A percentile compares a stretch with the other conserved stretches of the same genome.
These are phyloP conservation scores for Catocala nupta DNA, from an alignment of 2,888 invertebrate genomes.

Conservation along the genomic window DNA sequence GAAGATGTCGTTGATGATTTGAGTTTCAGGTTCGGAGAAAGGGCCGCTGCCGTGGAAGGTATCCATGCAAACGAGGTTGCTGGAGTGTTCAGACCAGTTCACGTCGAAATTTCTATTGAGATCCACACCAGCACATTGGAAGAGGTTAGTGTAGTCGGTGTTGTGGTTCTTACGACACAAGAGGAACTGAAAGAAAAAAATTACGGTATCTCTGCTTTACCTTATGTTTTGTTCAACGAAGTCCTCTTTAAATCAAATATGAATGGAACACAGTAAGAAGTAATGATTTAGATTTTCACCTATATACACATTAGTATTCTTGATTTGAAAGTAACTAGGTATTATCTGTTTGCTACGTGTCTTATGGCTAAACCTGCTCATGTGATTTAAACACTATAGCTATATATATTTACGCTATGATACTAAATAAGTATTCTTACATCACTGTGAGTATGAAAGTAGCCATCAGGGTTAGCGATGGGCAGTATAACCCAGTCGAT, in stretches of 20 bases:
- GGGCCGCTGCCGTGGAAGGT: slow-evolving; percentile 88
- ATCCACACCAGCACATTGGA: slow-evolving; percentile 89
- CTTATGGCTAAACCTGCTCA: no score
- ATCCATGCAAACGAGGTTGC: slow-evolving; percentile 85
- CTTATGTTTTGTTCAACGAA: no score
- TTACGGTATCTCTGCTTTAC: not conserved
- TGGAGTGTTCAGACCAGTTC: slow-evolving; percentile 85
- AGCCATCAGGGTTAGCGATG: slow-evolving; percentile 91
- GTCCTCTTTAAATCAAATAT: no score
- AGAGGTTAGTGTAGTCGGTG: slow-evolving; percentile 58
- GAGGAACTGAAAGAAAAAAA: not conserved
- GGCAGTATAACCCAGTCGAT: slow-evolving; percentile 91
- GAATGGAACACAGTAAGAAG: no score
- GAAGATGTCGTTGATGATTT: slow-evolving; percentile 86
- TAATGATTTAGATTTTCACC: no score
- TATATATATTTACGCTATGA: not conserved
- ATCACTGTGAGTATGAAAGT: slow-evolving; percentile 85
- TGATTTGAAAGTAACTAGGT: no score
- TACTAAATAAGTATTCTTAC: slow-evolving; percentile 59
- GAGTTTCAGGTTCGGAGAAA: slow-evolving; percentile 90
- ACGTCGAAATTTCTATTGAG: slow-evolving; percentile 92
- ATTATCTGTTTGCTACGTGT: no score
- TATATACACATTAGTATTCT: no score
- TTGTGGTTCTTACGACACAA: slow-evolving; percentile 90
- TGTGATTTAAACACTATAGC: not conserved